Evolutionary conservation across 2,888 invertebrate genomes (phyloP).

Genomic region (Ophonus ardosiacus): DNA sequence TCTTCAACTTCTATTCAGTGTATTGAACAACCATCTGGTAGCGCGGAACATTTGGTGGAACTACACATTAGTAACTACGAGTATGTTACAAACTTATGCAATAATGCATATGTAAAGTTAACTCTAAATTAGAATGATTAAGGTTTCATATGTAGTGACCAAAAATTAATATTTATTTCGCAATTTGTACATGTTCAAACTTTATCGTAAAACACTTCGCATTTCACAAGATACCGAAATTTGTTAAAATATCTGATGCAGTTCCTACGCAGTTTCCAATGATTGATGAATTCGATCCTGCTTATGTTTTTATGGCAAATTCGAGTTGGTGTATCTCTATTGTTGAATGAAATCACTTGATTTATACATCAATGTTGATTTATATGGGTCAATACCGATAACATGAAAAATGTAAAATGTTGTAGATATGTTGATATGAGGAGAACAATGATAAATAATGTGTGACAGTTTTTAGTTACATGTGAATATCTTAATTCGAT

Average conservation of each 20-base stretch:
- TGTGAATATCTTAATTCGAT: slow-evolving; percentile 8
- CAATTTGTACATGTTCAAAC: neutral
- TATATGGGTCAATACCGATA: slow-evolving; percentile 27
- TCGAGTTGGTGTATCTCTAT: slow-evolving; percentile 34
- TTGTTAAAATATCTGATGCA: neutral
- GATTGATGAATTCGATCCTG: slow-evolving; percentile 19
- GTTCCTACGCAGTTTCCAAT: neutral
- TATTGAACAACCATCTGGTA: too few species aligned
- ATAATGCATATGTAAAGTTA: too few species aligned
- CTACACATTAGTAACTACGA: too few species aligned
- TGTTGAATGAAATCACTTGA: slow-evolving; percentile 26
- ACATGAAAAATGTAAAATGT: slow-evolving; percentile 29
- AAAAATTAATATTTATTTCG: neutral
- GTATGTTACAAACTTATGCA: too few species aligned
- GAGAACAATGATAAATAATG: slow-evolving; percentile 8
- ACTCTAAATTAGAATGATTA: too few species aligned
- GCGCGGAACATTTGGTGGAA: too few species aligned
- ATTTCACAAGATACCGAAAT: neutral
- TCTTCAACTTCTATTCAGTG: too few species aligned
- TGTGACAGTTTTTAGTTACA: neutral
- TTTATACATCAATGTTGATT: slow-evolving; percentile 35
- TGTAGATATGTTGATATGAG: slow-evolving; percentile 5
- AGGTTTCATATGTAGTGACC: too few species aligned
- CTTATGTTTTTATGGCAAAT: slow-evolving; percentile 4
- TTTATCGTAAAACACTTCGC: neutral